Conservation (phyloP, 2,113 vertebrate genomes). For the Athene cunicularia region DNA sequence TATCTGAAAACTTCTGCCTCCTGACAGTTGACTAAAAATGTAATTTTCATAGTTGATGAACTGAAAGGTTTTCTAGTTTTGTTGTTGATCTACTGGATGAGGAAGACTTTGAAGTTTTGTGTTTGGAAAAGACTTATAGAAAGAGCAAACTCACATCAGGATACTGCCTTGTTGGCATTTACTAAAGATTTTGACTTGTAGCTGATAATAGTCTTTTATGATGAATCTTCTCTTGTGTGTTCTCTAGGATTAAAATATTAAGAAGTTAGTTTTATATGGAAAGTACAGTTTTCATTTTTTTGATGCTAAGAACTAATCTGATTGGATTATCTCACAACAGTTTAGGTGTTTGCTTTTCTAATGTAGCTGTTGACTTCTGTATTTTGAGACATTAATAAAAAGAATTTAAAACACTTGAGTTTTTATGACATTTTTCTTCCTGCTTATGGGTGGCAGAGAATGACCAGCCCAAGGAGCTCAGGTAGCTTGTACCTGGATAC, state of each 20-base stretch:
- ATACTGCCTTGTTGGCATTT: background rate
- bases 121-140: background rate
- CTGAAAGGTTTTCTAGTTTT: background rate
- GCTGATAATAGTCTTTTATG: background rate
- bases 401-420: background rate
- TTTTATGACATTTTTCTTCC: background rate
- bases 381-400: background rate
- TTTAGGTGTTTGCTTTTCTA: background rate
- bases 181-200: background rate
- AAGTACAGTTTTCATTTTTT: background rate
- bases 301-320: background rate
- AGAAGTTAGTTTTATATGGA: background rate
- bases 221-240: background rate
- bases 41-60: background rate
- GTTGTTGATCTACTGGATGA: background rate
- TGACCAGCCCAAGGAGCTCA: background rate
- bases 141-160: background rate
- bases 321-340: background rate
- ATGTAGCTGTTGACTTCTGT: background rate
- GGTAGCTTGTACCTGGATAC: background rate
- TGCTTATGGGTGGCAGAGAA: background rate
- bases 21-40: background rate
- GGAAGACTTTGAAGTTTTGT: background rate
- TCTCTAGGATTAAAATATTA: background rate
- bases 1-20: background rate